These are phyloP conservation scores for Campodea augens DNA, from an alignment of 1,140 invertebrate genomes.

Conservation along the genomic window DNA sequence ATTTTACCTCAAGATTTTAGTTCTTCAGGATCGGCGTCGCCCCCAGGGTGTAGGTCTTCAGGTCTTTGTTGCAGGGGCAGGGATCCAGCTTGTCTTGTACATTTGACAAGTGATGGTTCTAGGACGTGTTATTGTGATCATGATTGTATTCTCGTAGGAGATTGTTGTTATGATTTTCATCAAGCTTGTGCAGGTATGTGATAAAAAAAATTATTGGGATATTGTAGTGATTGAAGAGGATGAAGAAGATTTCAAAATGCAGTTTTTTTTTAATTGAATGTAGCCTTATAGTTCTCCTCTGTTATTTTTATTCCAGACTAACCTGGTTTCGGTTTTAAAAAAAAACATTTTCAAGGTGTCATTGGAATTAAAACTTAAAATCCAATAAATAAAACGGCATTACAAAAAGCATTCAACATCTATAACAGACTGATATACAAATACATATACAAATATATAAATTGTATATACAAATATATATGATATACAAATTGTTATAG, in stretches of 20 bases:
- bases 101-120: slow-evolving; percentile 48
- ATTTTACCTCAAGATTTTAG: too few species aligned
- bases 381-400: too few species aligned
- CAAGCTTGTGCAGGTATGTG: slow-evolving; percentile 60
- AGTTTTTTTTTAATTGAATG: background rate
- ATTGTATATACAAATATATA: too few species aligned
- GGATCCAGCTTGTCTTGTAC: slow-evolving; percentile 74
- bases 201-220: too few species aligned
- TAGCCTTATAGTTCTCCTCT: background rate
- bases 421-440: too few species aligned
- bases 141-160: slow-evolving; percentile 63
- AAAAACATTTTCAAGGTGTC: background rate
- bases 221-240: too few species aligned
- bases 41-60: slow-evolving; percentile 41
- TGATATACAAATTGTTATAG: too few species aligned
- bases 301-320: background rate
- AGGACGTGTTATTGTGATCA: slow-evolving; percentile 77
- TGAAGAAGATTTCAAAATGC: too few species aligned
- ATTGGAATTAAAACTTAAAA: background rate
- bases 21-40: too few species aligned
- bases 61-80: slow-evolving; percentile 58
- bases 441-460: too few species aligned
- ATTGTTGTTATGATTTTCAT: slow-evolving; percentile 69
- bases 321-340: background rate
- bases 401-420: too few species aligned